Conservation (phyloP, 2,888 invertebrate species). For the Hypena proboscidalis region DNA sequence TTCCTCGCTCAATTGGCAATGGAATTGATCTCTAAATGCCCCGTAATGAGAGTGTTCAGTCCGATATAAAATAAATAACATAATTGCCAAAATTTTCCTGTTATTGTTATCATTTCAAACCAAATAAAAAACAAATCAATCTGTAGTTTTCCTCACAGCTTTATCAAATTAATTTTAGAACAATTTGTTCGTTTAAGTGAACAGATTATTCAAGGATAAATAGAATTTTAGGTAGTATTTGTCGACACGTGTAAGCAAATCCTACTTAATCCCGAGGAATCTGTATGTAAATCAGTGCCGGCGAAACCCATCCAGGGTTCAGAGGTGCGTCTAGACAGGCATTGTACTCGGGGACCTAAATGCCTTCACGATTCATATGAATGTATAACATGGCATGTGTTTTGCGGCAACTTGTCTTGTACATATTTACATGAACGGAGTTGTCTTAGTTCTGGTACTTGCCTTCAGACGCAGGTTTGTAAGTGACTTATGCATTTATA, state of each 20-base stretch:
- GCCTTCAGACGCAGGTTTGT: too few relatives aligned
- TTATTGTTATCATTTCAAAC: neutral
- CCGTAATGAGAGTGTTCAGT: neutral
- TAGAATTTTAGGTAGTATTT: conserved; percentile 1
- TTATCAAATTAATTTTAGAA: neutral
- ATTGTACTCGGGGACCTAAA: conserved; percentile 38
- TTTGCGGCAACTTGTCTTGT: too few relatives aligned
- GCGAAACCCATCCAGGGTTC: conserved; percentile 23
- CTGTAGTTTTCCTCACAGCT: conserved; percentile 4
- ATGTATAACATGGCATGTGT: too few relatives aligned
- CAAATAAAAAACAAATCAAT: neutral
- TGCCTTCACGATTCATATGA: conserved; percentile 26
- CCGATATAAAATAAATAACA: neutral
- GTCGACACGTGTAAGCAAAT: conserved; percentile 17
- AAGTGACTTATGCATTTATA: too few relatives aligned
- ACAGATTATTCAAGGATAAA: too few relatives aligned
- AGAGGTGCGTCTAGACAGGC: conserved; percentile 47
- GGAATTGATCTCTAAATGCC: neutral
- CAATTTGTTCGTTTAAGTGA: too few relatives aligned
- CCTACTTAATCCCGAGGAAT: conserved; percentile 20
- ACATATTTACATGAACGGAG: conserved; percentile 19
- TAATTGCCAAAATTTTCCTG: neutral
- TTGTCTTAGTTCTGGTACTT: too few relatives aligned
- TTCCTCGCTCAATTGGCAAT: neutral
- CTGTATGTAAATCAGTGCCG: conserved; percentile 44